Conservation (phyloP, 2,797 vertebrate species). For the Chelmon rostratus region DNA sequence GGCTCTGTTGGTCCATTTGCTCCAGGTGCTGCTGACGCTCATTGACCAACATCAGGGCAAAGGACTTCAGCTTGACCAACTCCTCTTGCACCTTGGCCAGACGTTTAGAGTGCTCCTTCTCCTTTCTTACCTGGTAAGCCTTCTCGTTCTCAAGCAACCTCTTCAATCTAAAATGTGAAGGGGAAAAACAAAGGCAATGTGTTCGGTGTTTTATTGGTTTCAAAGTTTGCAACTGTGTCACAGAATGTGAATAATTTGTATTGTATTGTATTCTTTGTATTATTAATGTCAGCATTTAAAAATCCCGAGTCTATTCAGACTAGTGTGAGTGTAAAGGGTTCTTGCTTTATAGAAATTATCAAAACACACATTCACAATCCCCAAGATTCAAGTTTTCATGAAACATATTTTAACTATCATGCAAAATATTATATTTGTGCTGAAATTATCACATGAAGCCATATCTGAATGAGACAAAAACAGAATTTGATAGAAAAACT, state of each 20-base stretch:
- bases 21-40: conserved; percentile 98
- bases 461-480: background rate
- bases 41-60: conserved; percentile 98
- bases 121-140: conserved; percentile 93
- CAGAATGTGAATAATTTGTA: background rate
- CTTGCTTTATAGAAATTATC: background rate
- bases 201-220: background rate
- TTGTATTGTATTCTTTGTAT: too few relatives aligned
- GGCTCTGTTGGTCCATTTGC: conserved; percentile 95
- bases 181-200: background rate
- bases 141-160: conserved; percentile 97
- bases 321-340: background rate
- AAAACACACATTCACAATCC: background rate
- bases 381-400: background rate
- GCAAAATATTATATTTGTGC: conserved; percentile 1
- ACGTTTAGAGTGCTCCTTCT: conserved; percentile 93
- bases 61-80: conserved; percentile 96
- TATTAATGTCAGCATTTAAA: too few relatives aligned
- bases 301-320: background rate
- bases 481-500: background rate
- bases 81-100: conserved; percentile 94
- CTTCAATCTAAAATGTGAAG: conserved; percentile 89
- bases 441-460: background rate
- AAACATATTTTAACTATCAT: background rate
- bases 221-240: background rate